Evolutionary conservation across 1,140 invertebrate species (phyloP).

Genomic region (Neuroterus valhalla): DNA sequence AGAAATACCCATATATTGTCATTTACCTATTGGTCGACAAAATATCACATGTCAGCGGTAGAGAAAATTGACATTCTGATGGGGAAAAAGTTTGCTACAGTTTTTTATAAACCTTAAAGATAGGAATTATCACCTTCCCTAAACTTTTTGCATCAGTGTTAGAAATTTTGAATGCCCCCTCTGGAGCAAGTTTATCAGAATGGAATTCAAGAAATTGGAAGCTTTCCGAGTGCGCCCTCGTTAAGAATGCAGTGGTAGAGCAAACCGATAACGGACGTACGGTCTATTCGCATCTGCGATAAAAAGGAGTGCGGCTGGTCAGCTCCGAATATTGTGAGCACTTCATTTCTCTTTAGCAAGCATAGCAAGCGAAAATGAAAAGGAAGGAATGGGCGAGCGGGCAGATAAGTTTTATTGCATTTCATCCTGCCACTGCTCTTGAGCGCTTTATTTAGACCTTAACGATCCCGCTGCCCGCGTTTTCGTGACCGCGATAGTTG

Average conservation of each 20-base stretch:
- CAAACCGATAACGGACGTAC: conserved; percentile 27
- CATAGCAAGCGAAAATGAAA: conserved; percentile 3
- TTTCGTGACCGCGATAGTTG: conserved; percentile 28
- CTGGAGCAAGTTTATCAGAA: neutral
- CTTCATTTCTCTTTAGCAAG: conserved; percentile 35
- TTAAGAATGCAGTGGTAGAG: neutral
- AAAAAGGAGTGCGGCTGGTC: conserved; percentile 33
- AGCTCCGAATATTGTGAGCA: conserved; percentile 37
- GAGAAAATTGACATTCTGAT: too few species aligned
- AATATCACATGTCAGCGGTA: too few species aligned
- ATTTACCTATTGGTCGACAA: too few species aligned
- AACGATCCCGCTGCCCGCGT: conserved; percentile 43
- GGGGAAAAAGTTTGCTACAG: too few species aligned
- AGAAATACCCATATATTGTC: too few species aligned
- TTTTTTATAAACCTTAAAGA: neutral
- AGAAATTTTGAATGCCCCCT: neutral
- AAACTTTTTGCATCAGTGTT: neutral
- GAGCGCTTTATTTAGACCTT: conserved; percentile 61
- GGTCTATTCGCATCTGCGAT: conserved; percentile 38
- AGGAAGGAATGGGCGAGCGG: conserved; percentile 42
- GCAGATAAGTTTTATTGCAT: conserved; percentile 62
- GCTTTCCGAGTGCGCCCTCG: neutral
- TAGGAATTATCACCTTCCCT: neutral
- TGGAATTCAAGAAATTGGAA: conserved; percentile 6
- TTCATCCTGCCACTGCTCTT: conserved; percentile 55